Evolutionary conservation across 2,113 vertebrate species (phyloP).

Genomic region (Paradoxurus hermaphroditus): DNA sequence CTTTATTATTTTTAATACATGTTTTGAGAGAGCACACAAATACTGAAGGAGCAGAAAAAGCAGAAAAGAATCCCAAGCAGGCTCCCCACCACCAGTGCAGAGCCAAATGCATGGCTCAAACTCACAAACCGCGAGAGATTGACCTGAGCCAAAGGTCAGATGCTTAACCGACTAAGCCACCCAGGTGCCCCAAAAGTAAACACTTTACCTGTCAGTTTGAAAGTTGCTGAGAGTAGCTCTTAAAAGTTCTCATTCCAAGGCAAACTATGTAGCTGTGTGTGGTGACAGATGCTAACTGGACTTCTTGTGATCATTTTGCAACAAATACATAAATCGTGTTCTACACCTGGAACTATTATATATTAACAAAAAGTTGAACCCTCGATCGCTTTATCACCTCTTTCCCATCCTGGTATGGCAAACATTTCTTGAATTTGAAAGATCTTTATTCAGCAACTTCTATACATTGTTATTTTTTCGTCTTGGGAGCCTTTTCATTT

Average conservation of each 20-base stretch:
- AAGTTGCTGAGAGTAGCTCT: neutral
- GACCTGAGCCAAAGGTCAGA: too few relatives aligned
- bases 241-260: neutral
- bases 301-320: neutral
- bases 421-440: neutral
- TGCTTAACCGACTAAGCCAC: too few relatives aligned
- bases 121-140: too few relatives aligned
- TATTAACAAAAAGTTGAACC: neutral
- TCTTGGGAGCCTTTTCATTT: neutral
- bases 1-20: too few relatives aligned
- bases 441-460: neutral
- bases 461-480: neutral
- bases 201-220: neutral
- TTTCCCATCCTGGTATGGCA: neutral
- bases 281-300: neutral
- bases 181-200: neutral
- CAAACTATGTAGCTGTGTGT: neutral
- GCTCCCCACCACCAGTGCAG: too few relatives aligned
- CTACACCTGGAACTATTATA: neutral
- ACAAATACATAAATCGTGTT: neutral
- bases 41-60: too few relatives aligned
- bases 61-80: too few relatives aligned
- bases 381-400: neutral
- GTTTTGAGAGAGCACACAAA: too few relatives aligned
- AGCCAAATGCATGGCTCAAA: too few relatives aligned